These are phyloP conservation scores for Cryptophagus acutangulus DNA, from an alignment of 2,888 invertebrate genomes.

Conservation along the genomic window DNA sequence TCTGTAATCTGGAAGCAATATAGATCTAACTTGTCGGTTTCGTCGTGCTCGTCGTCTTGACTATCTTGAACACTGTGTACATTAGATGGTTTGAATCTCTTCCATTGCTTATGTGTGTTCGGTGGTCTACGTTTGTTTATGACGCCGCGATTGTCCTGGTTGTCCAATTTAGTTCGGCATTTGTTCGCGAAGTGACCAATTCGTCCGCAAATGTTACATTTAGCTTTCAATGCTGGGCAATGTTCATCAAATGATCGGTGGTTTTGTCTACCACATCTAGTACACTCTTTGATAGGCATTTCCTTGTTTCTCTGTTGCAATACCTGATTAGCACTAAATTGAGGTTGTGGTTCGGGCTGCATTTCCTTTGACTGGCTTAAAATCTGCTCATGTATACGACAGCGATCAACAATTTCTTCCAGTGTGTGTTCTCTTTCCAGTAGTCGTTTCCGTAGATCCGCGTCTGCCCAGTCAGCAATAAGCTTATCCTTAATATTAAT, in stretches of 20 bases:
- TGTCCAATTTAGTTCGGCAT: slow-evolving; percentile 12
- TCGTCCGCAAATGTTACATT: slow-evolving; percentile 20
- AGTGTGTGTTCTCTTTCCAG: slow-evolving; percentile 17
- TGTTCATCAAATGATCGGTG: slow-evolving; percentile 1
- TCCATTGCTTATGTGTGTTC: not conserved
- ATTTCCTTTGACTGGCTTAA: slow-evolving; percentile 17
- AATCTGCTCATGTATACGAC: slow-evolving; percentile 25
- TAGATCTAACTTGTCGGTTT: not conserved
- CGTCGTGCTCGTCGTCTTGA: not conserved
- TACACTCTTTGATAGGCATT: slow-evolving; percentile 8
- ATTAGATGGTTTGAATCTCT: not conserved
- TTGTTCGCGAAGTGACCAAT: slow-evolving; percentile 19
- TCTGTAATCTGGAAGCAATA: slow-evolving; percentile 1
- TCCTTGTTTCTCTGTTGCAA: not conserved
- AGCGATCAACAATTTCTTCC: slow-evolving; percentile 23
- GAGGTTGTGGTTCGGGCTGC: slow-evolving; percentile 9
- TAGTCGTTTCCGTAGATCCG: slow-evolving; percentile 25
- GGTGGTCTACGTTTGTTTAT: not conserved
- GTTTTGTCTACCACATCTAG: slow-evolving; percentile 10
- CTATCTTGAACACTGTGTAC: too few relatives aligned
- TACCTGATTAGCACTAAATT: not conserved
- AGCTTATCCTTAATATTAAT: slow-evolving; percentile 27
- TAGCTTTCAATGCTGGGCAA: slow-evolving; percentile 16
- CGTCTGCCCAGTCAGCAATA: slow-evolving; percentile 24
- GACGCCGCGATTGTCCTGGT: not conserved